Base-by-base conservation (phyloP, 2,113 vertebrate genomes). In the Heptranchias perlo region DNA sequence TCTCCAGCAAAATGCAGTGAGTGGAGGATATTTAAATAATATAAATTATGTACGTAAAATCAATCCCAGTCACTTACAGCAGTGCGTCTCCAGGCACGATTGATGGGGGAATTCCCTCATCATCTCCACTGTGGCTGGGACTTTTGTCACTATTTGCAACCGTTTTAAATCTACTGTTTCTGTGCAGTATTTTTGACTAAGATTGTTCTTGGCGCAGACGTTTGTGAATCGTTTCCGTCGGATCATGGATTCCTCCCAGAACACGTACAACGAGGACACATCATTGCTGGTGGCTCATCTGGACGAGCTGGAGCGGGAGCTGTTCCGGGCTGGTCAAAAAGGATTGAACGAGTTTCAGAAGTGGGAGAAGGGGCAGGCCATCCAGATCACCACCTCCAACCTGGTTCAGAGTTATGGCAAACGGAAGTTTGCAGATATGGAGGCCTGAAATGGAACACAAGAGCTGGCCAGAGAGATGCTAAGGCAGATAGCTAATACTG, bases 221-320 rank as follows among this genome's bases (percentile, higher is more conserved):
- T 99, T 99, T 96, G 98, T 99, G 0, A 98, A 97, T 6, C 99
- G 99, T n/a, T 99, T 99, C 96, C 98, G 99, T 35, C 98, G 98
- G 54, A 99, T 98, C 96, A 99, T 99, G 99, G 99, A 99, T 97
- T 99, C 98, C 0, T 99, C 99, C 1, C 99, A 99, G 98, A 99
- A 99, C 0, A 98, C 98, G 95, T 99, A 99, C 97, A 99, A 99
- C 0, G 98, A 99, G 96, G 99, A 99, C 97, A 99, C 98, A 0
- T 99, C 99, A 0, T 97, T 54, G 0, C 97, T 99, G 96, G 98
- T 99, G 96, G 98, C 98, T 96, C 98, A 97, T 0, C 97, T 99
- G 96, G 99, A 99, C 54, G 97, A 97, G 96, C 94, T 99, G 97
- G 99, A 99, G 96, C 97, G 98, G 95, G 97, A 96, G 31, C 97